These are phyloP conservation scores for Myotis davidii DNA, from an alignment of 2,113 vertebrate species.

Conservation along the genomic window DNA sequence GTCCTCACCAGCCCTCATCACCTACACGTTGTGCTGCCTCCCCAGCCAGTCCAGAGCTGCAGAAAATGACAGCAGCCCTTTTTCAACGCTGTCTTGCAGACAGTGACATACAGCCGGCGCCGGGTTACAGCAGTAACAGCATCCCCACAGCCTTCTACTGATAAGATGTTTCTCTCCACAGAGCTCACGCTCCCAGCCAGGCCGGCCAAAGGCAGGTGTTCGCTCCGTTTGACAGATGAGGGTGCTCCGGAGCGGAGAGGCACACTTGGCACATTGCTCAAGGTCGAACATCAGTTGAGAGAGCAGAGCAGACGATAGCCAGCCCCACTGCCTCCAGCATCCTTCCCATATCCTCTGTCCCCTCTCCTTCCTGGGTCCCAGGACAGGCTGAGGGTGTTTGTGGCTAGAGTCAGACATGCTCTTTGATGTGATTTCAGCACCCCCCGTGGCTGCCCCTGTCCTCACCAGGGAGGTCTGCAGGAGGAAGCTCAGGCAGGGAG, in stretches of 20 bases:
- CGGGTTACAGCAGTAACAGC: neutral
- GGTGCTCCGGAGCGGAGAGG: neutral
- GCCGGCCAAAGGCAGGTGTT: conserved; percentile 19
- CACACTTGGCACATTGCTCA: neutral
- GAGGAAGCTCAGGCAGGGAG: neutral
- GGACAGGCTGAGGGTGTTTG: neutral
- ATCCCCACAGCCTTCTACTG: neutral
- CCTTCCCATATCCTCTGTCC: neutral
- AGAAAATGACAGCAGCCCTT: conserved; percentile 26
- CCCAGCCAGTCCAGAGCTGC: neutral
- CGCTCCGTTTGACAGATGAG: conserved; percentile 1
- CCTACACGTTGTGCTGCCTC: conserved; percentile 5
- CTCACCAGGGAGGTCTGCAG: neutral
- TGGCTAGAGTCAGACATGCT: neutral
- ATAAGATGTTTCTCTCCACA: neutral
- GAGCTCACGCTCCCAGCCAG: neutral
- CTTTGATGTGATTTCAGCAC: neutral
- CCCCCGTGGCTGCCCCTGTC: neutral
- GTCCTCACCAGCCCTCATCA: neutral
- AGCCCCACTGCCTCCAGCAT: neutral
- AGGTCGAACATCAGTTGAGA: conserved; percentile 27
- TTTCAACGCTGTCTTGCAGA: conserved; percentile 27
- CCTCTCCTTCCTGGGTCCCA: neutral
- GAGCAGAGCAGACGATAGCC: neutral
- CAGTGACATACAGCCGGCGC: neutral